These are phyloP conservation scores for Trissolcus basalis DNA, from an alignment of 1,140 invertebrate genomes.

Conservation along the genomic window DNA sequence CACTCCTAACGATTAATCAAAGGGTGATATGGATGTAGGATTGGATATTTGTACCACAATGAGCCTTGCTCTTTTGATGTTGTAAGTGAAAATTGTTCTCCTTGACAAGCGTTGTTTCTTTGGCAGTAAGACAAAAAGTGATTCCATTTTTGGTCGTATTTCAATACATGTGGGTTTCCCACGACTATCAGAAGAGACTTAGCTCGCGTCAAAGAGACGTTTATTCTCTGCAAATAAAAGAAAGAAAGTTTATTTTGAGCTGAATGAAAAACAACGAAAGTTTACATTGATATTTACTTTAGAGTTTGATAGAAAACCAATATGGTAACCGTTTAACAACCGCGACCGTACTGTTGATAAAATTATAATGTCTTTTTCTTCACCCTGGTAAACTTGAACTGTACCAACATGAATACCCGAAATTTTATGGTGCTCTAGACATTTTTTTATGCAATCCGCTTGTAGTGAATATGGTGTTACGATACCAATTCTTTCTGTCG, in stretches of 20 bases:
- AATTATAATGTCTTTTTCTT: conserved; percentile 87
- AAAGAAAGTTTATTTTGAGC: conserved; percentile 11
- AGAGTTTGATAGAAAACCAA: conserved; percentile 85
- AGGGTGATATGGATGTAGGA: too few relatives aligned
- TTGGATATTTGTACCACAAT: too few relatives aligned
- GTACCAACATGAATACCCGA: conserved; percentile 80
- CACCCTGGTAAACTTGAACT: conserved; percentile 91
- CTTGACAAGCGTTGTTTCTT: too few relatives aligned
- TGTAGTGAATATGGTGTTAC: conserved; percentile 89
- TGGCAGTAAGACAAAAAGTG: too few relatives aligned
- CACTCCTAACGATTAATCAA: too few relatives aligned
- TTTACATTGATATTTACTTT: conserved; percentile 78
- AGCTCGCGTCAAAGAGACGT: conserved; percentile 79
- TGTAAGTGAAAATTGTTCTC: too few relatives aligned
- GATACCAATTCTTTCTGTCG: conserved; percentile 84
- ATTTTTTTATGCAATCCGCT: conserved; percentile 77
- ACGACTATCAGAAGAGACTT: too few relatives aligned
- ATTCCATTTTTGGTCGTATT: too few relatives aligned
- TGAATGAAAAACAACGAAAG: background rate
- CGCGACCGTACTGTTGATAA: conserved; percentile 85
- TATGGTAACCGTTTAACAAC: conserved; percentile 72
- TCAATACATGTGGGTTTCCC: too few relatives aligned
- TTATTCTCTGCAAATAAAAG: conserved; percentile 86
- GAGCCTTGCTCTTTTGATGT: too few relatives aligned
- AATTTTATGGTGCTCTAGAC: conserved; percentile 62